Base-by-base conservation (phyloP, 2,888 invertebrate species). In the Aromia moschata region DNA sequence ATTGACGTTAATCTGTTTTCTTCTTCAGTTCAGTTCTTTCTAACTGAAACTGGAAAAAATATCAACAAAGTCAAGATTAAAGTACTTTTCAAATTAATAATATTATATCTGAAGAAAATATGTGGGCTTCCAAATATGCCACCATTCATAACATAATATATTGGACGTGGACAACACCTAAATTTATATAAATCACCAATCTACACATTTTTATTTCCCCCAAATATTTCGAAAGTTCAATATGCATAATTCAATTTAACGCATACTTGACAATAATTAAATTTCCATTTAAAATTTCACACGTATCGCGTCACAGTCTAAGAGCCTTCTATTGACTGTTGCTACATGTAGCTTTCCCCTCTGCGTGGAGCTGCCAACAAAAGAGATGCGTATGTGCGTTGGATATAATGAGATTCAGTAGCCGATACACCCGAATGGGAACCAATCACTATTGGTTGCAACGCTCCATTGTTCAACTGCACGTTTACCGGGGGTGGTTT, bases 351-450 rank as follows among this genome's bases (percentile, higher is more conserved):
- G 49, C 52, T 67, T 61, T 65, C 72, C 74, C 68, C 70, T 70
- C 18, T 41, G 11, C n/a, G n/a, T 31, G 67, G 67, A 69, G 68
- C 65, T 62, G 62, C 61, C 64, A 70, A 76, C 76, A 77, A 76
- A 74, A 72, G 76, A 71, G 74, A 74, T 75, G 74, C 76, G 75
- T 76, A 74, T 73, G 74, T 73, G 73, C 71, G 56, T 61, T 66
- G 70, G 68, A 65, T 70, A 74, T 74, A 75, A 76, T 76, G 74
- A 76, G 76, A 78, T 76, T 75, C 75, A 70, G 77, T 70, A 70
- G 75, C 75, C 76, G 76, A 77, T 78, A 74, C n/a, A n/a, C 67
- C 72, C 56, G 67, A 63, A 63, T 60, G 61, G 65, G 68, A 70
- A 73, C 76, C 76, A 77, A 77, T 77, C 76, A 74, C 75, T 77